Evolutionary conservation across 2,113 vertebrate genomes (phyloP).

Genomic region (Apaloderma vittatum): DNA sequence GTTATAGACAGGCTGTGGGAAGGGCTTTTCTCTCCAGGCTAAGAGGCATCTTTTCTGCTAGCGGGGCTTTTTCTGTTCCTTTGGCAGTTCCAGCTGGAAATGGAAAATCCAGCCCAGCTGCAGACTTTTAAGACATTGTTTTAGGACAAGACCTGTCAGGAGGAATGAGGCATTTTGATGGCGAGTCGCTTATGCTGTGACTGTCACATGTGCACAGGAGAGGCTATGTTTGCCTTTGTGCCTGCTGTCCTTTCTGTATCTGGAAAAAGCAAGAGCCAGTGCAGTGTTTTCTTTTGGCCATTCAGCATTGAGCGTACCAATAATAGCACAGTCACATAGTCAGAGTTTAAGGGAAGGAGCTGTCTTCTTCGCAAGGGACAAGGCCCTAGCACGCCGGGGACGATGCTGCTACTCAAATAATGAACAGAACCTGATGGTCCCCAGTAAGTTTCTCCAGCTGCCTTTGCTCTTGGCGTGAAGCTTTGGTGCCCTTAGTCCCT

Average conservation of each 20-base stretch:
- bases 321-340: background rate
- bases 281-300: slow-evolving; percentile 30
- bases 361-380: background rate
- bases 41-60: background rate
- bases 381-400: rapidly evolving
- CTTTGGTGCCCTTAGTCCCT: background rate
- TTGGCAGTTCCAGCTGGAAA: background rate
- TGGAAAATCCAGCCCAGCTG: slow-evolving; percentile 22
- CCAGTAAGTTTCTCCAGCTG: background rate
- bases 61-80: slow-evolving; percentile 28
- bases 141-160: slow-evolving; percentile 27
- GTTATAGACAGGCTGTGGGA: background rate
- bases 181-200: background rate
- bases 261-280: background rate
- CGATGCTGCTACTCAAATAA: background rate
- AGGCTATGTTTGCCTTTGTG: slow-evolving; percentile 52
- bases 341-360: background rate
- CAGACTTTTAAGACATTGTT: slow-evolving; percentile 13
- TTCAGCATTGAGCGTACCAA: background rate
- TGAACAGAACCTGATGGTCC: background rate
- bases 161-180: slow-evolving; percentile 36
- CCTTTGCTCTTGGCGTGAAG: background rate
- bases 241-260: slow-evolving; percentile 39
- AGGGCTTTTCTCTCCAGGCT: background rate
- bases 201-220: slow-evolving; percentile 33